Evolutionary conservation across 2,797 vertebrate species (phyloP), one percentile per base, ranked within the genome.

Genomic region (Clarias laeviceps): DNA sequence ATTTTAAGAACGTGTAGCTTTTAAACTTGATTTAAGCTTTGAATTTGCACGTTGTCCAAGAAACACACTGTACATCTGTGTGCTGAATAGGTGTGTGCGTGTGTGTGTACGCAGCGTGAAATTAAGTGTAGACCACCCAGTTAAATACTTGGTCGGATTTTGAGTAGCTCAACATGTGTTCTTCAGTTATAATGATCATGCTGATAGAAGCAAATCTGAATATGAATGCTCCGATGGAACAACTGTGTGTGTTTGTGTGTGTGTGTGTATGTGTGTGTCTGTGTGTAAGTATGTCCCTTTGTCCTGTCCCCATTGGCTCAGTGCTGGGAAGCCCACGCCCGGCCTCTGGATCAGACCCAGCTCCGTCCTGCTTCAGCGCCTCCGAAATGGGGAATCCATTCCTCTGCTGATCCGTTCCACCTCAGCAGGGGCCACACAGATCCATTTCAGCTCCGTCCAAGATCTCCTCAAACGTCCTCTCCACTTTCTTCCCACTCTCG

Each of bases 351-450:
- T 65, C 54, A 15, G 80, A 68, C 90, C 91, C 93, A 93, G 88
- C 88, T 90, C 81, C 59, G 90, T 91, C 87, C 82, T 72, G 88
- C 92, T 90, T 83, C 93, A 93, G 93, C 92, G 89, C 91, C 90
- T 92, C 77, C 90, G 83, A 91, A 90, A 93, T 94, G 94, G 94
- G 92, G 93, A 95, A 94, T 93, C 93, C 91, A 95, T 94, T 87
- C 91, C 85, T 73, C 82, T 50, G 27, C 34, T 77, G 45, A 64
- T 57, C 79, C 74, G 84, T 89, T 77, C 66, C 85, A 88, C 89
- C 84, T 64, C 84, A 89, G 88, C 88, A 87, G 91, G 89, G 92
- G 89, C 88, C 89, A 87, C 79, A 88, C 72, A 82, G 90, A 93
- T 85, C 88, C 91, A 85, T 92, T 94, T 93, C 90, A 92, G 86